These are phyloP conservation scores for Holotrichia oblita DNA, from an alignment of 1,140 invertebrate species.

Conservation along the genomic window DNA sequence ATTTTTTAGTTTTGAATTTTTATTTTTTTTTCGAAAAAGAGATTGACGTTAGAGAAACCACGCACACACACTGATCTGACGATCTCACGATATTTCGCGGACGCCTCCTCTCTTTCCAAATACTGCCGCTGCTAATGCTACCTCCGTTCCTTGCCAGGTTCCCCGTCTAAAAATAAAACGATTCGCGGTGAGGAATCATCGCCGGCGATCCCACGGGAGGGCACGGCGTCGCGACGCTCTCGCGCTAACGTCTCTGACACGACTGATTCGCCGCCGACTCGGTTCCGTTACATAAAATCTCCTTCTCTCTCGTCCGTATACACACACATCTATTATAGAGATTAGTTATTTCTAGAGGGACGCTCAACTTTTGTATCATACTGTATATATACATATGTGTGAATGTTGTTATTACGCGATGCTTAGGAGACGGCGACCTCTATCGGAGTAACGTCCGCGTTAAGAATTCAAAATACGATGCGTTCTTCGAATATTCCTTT, in stretches of 20 bases:
- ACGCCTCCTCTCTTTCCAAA: constrained; percentile 4
- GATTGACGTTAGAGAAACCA: too few species aligned
- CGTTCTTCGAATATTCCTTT: too few species aligned
- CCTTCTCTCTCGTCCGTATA: too few species aligned
- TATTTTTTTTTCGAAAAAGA: too few species aligned
- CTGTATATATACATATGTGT: too few species aligned
- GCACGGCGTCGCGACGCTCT: neutral
- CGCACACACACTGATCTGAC: constrained; percentile 10
- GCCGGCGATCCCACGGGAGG: neutral
- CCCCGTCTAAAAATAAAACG: constrained; percentile 1
- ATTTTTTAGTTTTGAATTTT: too few species aligned
- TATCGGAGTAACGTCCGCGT: neutral
- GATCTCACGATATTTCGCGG: constrained; percentile 2
- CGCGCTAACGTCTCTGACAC: neutral
- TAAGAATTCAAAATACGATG: constrained; percentile 8
- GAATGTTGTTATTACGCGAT: neutral
- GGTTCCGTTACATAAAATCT: neutral
- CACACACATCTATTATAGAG: too few species aligned
- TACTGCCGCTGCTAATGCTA: neutral
- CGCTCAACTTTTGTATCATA: too few species aligned
- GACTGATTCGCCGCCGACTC: neutral
- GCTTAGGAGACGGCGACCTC: neutral
- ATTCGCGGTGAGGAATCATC: neutral
- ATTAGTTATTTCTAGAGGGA: too few species aligned
- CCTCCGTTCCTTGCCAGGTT: neutral